Base-by-base conservation (phyloP, 2,113 vertebrate genomes). In the Picathartes gymnocephalus region DNA sequence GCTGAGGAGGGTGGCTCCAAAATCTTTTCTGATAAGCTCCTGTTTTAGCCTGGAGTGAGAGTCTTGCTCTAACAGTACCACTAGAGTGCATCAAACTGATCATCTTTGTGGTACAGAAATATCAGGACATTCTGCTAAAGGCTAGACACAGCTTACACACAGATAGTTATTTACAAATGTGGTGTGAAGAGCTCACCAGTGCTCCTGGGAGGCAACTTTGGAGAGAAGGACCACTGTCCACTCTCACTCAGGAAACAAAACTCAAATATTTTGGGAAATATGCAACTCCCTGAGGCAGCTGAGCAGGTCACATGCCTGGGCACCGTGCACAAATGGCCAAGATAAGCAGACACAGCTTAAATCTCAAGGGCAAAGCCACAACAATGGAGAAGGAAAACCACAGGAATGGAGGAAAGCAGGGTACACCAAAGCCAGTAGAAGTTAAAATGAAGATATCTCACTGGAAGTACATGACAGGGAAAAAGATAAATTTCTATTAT, bases 291-390 rank as follows among this genome's bases (percentile, higher is more conserved):
- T 53, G 33, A 80, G 66, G 82, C 88, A 90, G 76, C 58, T 57
- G 62, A 86, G 48, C 24, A 39, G 45, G 66, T 80, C 88, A 72
- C 20, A 4, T 72, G 79, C 74, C 58, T 58, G 65, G 45, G 28
- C 58, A 42, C 37, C 53, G 44, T 40, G 45, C 91, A 85, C 53
- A 24, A 93, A 40, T 42, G 68, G 71, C 71, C 85, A 88, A 94
- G 85, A 86, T 92, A 95, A 96, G 76, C 81, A 95, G 79, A 83
- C 35, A 80, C 74, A 90, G 76, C 86, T 96, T 66, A 88, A 90
- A 88, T 54, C 82, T 92, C 90, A 96, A 90, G 94, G 93, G 45
- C 88, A 96, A 86, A 95, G 35, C 69, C 90, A 77, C 82, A 86
- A 16, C 0, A 11, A 70, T 14, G 50, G 48, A 57, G 40, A 65